These are phyloP conservation scores for Crotalus horridus DNA, from an alignment of 2,113 vertebrate genomes.

Conservation along the genomic window DNA sequence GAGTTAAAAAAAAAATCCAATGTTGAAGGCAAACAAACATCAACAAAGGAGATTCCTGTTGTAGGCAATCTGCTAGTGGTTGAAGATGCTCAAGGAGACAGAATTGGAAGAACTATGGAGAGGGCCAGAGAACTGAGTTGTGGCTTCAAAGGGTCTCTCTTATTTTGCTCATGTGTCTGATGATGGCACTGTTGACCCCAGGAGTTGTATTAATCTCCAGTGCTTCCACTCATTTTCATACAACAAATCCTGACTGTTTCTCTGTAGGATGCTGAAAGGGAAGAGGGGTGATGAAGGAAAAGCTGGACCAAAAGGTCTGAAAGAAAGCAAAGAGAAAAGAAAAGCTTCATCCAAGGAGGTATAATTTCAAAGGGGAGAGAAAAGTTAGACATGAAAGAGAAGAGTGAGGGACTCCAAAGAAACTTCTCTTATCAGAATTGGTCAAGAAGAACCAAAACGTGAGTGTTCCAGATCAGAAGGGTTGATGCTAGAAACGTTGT, in stretches of 20 bases:
- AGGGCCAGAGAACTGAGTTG: not conserved
- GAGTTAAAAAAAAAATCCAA: no score
- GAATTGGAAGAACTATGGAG: not conserved
- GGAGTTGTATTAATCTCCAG: not conserved
- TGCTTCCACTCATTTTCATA: not conserved
- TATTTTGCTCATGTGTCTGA: not conserved
- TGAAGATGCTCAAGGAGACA: not conserved
- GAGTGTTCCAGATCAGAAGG: no score
- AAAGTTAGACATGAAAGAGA: no score
- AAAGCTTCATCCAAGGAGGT: no score
- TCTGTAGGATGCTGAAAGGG: not conserved
- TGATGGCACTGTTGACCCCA: not conserved
- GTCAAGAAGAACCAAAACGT: no score
- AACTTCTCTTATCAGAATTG: no score
- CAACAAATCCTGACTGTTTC: not conserved
- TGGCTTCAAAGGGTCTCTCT: not conserved
- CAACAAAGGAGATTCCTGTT: no score
- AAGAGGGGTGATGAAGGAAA: not conserved
- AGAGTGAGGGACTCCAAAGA: no score
- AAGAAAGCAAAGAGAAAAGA: no score
- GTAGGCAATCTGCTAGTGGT: no score
- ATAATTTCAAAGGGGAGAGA: no score
- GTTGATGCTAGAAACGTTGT: no score
- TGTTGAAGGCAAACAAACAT: rapidly evolving
- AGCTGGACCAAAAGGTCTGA: not conserved